Evolutionary conservation across 2,888 invertebrate species (phyloP).

Genomic region (Apotomis betuletana): DNA sequence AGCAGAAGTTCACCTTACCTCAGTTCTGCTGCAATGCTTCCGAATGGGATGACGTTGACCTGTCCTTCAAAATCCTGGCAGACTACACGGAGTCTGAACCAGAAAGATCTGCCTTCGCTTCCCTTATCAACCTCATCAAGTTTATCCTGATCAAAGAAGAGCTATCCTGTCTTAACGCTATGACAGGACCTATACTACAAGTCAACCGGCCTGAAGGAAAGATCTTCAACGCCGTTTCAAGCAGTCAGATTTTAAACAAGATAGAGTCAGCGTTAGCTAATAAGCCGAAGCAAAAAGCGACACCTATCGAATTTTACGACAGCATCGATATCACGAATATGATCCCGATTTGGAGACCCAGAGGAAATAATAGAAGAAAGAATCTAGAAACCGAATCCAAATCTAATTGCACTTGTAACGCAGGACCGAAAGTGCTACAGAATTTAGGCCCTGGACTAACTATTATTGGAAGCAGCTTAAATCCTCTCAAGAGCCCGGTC

Average conservation of each 20-base stretch:
- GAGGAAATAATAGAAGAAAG: neutral
- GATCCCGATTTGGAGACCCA: slow-evolving; percentile 48
- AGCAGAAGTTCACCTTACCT: slow-evolving; percentile 28
- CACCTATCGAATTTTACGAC: slow-evolving; percentile 22
- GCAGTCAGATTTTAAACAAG: slow-evolving; percentile 13
- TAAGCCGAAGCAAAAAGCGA: slow-evolving; percentile 26
- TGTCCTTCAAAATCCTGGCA: slow-evolving; percentile 19
- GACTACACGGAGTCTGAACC: slow-evolving; percentile 17
- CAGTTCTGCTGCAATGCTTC: slow-evolving; percentile 27
- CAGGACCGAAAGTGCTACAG: neutral
- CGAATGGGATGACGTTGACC: slow-evolving; percentile 26
- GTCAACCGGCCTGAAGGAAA: slow-evolving; percentile 6
- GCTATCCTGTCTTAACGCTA: slow-evolving; percentile 17
- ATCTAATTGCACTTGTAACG: neutral
- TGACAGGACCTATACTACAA: slow-evolving; percentile 11
- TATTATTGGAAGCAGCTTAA: neutral
- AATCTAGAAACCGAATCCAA: neutral
- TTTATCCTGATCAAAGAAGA: slow-evolving; percentile 39
- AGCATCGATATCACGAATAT: slow-evolving; percentile 41
- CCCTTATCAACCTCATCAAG: slow-evolving; percentile 32
- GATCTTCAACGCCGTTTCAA: slow-evolving; percentile 21
- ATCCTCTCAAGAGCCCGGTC: neutral
- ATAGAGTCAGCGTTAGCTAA: slow-evolving; percentile 30
- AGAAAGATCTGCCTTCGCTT: slow-evolving; percentile 25
- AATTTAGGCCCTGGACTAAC: neutral